Evolutionary conservation across 2,113 vertebrate species (phyloP).

Genomic region (Procavia capensis): DNA sequence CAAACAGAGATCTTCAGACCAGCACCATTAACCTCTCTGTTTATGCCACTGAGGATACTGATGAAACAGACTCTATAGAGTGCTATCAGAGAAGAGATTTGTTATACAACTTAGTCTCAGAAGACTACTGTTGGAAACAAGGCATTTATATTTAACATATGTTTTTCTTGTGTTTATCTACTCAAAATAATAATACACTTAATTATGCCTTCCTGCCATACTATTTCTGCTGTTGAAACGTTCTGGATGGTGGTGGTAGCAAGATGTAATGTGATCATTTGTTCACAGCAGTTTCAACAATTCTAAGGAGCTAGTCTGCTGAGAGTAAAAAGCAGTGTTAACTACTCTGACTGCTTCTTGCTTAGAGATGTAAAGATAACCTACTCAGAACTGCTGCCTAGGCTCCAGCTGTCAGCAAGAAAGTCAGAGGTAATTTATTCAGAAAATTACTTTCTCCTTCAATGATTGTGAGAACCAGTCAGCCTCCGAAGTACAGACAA

Average conservation of each 20-base stretch:
- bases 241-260: not conserved
- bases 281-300: constrained; percentile 24
- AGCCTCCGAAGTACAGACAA: not conserved
- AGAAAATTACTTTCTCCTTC: not conserved
- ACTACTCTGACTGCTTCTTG: not conserved
- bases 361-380: not conserved
- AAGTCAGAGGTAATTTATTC: constrained; percentile 47
- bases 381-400: not conserved
- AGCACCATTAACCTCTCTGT: not conserved
- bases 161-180: not conserved
- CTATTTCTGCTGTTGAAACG: not conserved
- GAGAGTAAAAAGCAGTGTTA: not conserved
- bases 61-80: not conserved
- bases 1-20: not conserved
- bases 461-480: not conserved
- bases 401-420: not conserved
- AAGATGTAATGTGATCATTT: not conserved
- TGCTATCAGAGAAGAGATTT: not conserved
- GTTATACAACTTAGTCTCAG: not conserved
- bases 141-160: not conserved
- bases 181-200: not conserved
- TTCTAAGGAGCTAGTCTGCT: not conserved
- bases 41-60: not conserved
- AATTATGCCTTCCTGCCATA: not conserved
- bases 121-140: not conserved